Percentiles rank a stretch among this genome's conserved stretches.
phyloP scores from a whole-genome alignment of 2,797 vertebrate genomes.

The Urophycis tenuis region DNA sequence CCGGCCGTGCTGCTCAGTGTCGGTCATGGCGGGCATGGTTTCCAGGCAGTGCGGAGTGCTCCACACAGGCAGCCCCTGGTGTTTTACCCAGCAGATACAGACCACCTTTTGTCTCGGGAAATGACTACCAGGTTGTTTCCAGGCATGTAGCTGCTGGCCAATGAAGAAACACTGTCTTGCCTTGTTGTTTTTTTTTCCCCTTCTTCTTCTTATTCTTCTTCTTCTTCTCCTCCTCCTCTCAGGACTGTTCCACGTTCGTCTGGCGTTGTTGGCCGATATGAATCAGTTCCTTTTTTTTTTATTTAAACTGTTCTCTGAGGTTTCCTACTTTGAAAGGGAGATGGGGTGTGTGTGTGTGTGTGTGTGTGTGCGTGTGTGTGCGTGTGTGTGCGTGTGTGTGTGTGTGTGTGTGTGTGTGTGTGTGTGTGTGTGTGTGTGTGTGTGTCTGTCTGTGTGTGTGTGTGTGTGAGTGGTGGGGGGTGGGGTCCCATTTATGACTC shows the following conservation, averaged over 20 bases:
- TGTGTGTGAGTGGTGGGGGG: too few relatives aligned
- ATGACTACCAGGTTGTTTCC: constrained; percentile 65
- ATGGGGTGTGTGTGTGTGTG: background rate
- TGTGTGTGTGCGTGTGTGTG: too few relatives aligned
- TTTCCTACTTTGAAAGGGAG: constrained; percentile 23
- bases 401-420: too few relatives aligned
- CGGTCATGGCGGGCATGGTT: constrained; percentile 23
- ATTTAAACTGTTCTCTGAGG: constrained; percentile 17
- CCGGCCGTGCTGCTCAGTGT: constrained; percentile 49
- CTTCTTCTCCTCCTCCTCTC: background rate
- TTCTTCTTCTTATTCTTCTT: background rate
- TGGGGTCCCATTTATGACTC: background rate
- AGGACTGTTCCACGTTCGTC: constrained; percentile 40
- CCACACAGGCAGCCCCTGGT: constrained; percentile 32
- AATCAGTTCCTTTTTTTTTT: constrained; percentile 43
- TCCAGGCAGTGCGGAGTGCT: constrained; percentile 29
- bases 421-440: too few relatives aligned
- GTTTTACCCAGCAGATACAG: constrained; percentile 54
- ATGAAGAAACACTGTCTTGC: constrained; percentile 48
- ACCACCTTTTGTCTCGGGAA: constrained; percentile 69
- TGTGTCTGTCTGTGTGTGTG: too few relatives aligned
- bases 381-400: too few relatives aligned
- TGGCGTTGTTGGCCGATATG: constrained; percentile 32
- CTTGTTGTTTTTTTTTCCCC: constrained; percentile 28
- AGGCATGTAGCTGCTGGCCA: constrained; percentile 38